Evolutionary conservation across 2,888 invertebrate species (phyloP).

Genomic region (Tenthredo amoena): DNA sequence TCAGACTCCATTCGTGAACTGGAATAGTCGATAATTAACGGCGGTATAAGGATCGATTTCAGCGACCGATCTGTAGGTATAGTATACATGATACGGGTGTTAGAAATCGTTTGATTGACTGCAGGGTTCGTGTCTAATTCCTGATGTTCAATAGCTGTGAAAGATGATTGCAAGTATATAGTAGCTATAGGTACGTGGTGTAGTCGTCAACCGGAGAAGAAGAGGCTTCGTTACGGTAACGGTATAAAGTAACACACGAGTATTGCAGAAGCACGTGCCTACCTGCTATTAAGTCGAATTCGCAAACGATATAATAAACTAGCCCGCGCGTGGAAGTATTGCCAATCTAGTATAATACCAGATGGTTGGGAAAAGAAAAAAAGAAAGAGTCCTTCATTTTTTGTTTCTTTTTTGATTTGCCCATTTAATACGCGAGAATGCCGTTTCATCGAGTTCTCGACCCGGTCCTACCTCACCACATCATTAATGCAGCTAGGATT

Average conservation of each 20-base stretch:
- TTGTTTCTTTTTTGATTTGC: background rate
- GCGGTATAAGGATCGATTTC: background rate
- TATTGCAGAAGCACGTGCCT: slow-evolving; percentile 7
- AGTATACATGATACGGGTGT: background rate
- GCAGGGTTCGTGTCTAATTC: background rate
- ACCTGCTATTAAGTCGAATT: background rate
- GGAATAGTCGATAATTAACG: background rate
- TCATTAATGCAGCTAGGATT: background rate
- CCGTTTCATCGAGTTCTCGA: background rate
- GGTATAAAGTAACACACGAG: background rate
- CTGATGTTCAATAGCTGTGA: background rate
- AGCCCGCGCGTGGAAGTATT: slow-evolving; percentile 5
- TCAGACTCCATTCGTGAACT: background rate
- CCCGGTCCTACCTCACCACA: slow-evolving; percentile 29
- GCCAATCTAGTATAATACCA: background rate
- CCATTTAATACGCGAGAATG: background rate
- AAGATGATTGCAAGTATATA: background rate
- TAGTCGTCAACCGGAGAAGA: slow-evolving; percentile 3
- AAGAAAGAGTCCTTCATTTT: background rate
- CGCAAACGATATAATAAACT: slow-evolving; percentile 10
- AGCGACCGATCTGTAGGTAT: background rate
- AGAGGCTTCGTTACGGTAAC: slow-evolving; percentile 10
- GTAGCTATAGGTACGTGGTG: background rate
- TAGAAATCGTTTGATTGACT: slow-evolving; percentile 2
- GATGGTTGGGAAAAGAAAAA: background rate